Conservation (phyloP, 2,113 vertebrate genomes). For the Ictalurus furcatus region DNA sequence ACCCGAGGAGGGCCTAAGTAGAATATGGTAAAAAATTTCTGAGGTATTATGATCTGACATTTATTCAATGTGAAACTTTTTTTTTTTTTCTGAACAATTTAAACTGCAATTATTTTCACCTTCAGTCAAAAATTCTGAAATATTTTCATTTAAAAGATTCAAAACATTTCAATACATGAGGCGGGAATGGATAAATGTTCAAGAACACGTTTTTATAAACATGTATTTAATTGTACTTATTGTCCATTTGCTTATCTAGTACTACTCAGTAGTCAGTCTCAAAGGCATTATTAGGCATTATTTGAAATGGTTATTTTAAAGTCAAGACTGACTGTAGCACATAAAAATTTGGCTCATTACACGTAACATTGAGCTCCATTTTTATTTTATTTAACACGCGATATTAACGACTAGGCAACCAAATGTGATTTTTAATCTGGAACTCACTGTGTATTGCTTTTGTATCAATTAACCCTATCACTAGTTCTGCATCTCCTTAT, state of each 20-base stretch:
- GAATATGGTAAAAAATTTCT: background rate
- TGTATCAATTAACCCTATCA: conserved; percentile 9
- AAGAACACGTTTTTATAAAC: background rate
- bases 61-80: background rate
- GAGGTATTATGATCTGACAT: background rate
- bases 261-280: background rate
- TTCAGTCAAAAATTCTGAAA: background rate
- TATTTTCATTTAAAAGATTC: background rate
- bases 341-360: background rate
- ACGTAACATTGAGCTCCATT: background rate
- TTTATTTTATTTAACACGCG: background rate
- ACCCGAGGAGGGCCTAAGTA: background rate
- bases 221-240: background rate
- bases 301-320: background rate
- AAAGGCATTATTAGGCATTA: background rate
- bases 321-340: background rate
- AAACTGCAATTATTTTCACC: background rate
- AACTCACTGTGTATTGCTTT: conserved; percentile 4
- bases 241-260: background rate
- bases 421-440: conserved; percentile 1
- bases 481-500: background rate
- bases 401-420: conserved; percentile 27
- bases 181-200: background rate
- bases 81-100: background rate
- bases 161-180: background rate